phyloP scores from a whole-genome alignment of 2,888 invertebrate species.

The Dynastes tityus region DNA sequence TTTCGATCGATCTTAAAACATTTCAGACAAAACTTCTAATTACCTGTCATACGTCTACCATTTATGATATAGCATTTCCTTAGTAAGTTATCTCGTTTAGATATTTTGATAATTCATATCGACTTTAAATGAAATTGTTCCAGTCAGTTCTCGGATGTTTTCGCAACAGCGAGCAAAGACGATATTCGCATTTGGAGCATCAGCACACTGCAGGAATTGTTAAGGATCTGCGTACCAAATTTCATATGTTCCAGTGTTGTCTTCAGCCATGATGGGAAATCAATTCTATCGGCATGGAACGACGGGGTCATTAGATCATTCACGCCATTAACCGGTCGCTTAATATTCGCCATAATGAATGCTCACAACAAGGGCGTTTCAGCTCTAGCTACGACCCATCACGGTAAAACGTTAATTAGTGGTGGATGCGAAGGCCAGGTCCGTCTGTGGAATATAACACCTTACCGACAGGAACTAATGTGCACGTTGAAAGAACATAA shows the following conservation, averaged over 20 bases:
- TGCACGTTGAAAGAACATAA: conserved; percentile 92
- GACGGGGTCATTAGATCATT: conserved; percentile 88
- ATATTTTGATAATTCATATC: too few species aligned
- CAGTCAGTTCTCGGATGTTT: conserved; percentile 87
- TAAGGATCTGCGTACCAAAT: conserved; percentile 90
- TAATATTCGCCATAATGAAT: conserved; percentile 88
- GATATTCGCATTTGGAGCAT: conserved; percentile 91
- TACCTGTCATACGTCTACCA: conserved; percentile 87
- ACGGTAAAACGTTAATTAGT: conserved; percentile 83
- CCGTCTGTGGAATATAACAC: conserved; percentile 84
- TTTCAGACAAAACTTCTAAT: conserved; percentile 81
- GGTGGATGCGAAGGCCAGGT: conserved; percentile 96
- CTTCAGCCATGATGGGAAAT: conserved; percentile 86
- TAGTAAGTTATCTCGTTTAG: conserved; percentile 72
- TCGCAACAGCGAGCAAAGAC: conserved; percentile 89
- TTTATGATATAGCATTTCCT: conserved; percentile 89
- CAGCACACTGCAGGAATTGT: conserved; percentile 82
- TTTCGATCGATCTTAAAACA: conserved; percentile 79
- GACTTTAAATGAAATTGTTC: not conserved
- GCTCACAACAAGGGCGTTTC: conserved; percentile 92
- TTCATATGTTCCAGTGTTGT: conserved; percentile 86
- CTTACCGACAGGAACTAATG: conserved; percentile 78
- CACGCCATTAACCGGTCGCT: conserved; percentile 85
- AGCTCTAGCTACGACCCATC: conserved; percentile 82
- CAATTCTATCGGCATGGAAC: conserved; percentile 88